These are phyloP conservation scores for Sarcophilus harrisii DNA, from an alignment of 2,797 vertebrate genomes.

Conservation along the genomic window DNA sequence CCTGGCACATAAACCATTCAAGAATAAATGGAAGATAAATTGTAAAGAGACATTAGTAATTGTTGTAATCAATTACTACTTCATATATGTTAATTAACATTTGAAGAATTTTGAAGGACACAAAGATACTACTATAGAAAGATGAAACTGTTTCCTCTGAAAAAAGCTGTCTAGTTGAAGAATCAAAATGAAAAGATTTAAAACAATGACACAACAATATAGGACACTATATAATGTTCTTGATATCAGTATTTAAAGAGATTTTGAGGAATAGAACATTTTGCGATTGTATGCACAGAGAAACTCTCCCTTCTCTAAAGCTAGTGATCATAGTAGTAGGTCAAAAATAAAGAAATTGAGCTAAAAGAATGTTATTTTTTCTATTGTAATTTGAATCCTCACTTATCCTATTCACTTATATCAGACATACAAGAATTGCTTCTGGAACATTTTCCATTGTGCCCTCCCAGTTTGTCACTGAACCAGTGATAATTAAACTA, in stretches of 20 bases:
- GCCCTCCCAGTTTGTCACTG: background rate
- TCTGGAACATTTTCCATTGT: background rate
- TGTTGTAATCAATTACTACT: background rate
- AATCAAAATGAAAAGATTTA: no score
- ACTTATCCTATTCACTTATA: background rate
- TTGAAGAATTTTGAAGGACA: background rate
- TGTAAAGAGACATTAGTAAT: background rate
- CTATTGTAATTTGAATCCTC: background rate
- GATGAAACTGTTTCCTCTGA: background rate
- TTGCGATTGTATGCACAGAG: background rate
- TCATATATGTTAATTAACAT: background rate
- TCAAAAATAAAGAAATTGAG: background rate
- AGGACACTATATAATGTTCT: background rate
- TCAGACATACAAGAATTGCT: background rate
- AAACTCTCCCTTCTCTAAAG: background rate
- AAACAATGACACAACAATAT: background rate
- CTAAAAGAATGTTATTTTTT: background rate
- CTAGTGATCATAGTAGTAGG: background rate
- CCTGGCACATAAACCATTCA: background rate
- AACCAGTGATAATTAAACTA: background rate
- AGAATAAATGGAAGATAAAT: background rate
- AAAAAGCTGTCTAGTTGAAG: no score
- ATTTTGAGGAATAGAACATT: background rate
- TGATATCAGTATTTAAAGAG: background rate
- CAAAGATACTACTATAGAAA: background rate